phyloP scores from a whole-genome alignment of 2,888 invertebrate genomes.

The Adela reaumurella region DNA sequence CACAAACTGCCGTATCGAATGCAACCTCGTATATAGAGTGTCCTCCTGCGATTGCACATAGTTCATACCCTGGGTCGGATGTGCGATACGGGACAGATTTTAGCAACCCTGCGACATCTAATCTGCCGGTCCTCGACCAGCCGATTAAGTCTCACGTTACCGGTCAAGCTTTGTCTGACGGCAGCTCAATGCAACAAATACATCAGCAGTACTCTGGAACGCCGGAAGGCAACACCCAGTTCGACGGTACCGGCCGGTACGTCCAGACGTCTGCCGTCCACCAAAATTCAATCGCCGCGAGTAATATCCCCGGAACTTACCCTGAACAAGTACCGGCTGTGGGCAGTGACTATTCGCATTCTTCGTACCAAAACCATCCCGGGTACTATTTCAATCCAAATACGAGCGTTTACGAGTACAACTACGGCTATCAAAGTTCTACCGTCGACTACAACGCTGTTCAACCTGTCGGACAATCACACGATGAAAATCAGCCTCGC shows the following conservation, averaged over 20 bases:
- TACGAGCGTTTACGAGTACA: constrained; percentile 59
- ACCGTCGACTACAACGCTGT: constrained; percentile 21
- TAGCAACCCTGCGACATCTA: constrained; percentile 17
- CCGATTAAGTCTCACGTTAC: constrained; percentile 46
- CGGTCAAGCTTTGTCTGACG: constrained; percentile 29
- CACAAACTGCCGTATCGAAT: too few species aligned
- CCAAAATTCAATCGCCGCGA: too few species aligned
- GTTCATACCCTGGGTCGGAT: not conserved
- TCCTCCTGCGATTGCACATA: not conserved
- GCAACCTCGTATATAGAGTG: too few species aligned
- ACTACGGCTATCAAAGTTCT: constrained; percentile 56
- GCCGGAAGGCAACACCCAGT: constrained; percentile 8
- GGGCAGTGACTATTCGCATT: constrained; percentile 21
- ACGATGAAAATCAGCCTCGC: constrained; percentile 26
- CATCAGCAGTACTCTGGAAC: constrained; percentile 12
- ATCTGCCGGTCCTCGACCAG: constrained; percentile 33
- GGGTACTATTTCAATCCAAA: constrained; percentile 57
- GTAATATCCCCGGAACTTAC: constrained; percentile 16
- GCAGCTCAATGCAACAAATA: not conserved
- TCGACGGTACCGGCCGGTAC: too few species aligned
- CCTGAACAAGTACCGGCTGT: constrained; percentile 20
- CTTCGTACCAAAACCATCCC: constrained; percentile 52
- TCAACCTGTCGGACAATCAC: constrained; percentile 22
- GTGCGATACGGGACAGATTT: too few species aligned
- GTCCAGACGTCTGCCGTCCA: too few species aligned